These are phyloP conservation scores for Apaloderma vittatum DNA, from an alignment of 2,113 vertebrate genomes.

Conservation along the genomic window DNA sequence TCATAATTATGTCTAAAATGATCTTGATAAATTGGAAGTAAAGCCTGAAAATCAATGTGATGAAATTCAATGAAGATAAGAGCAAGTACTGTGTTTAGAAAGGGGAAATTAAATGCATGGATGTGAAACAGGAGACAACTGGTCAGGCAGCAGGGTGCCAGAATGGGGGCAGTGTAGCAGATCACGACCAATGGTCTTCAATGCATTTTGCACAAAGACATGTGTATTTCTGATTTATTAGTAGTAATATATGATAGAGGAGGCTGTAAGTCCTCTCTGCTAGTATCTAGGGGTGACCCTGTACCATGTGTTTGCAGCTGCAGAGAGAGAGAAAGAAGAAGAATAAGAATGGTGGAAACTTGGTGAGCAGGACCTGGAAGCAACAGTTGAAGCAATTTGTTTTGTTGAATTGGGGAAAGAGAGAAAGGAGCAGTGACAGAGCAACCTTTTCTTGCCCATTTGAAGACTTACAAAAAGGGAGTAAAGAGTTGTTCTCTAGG, in stretches of 20 bases:
- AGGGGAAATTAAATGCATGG: background rate
- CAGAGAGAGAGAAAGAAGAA: background rate
- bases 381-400: background rate
- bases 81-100: background rate
- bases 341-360: background rate
- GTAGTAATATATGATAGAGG: background rate
- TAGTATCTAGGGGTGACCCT: background rate
- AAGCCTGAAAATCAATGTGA: constrained; percentile 23
- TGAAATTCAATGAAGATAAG: constrained; percentile 5
- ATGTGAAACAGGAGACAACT: background rate
- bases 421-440: background rate
- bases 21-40: constrained; percentile 31
- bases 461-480: background rate
- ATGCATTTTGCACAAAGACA: background rate
- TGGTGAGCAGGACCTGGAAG: background rate
- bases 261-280: background rate
- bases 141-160: background rate
- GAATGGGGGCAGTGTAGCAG: background rate
- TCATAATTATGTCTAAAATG: constrained; percentile 36
- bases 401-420: background rate
- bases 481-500: background rate
- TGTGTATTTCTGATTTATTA: background rate
- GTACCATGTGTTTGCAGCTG: background rate
- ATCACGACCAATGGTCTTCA: background rate
- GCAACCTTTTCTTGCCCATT: background rate